Conservation (phyloP, 1,140 invertebrate genomes). For the Drosophila takahashii region DNA sequence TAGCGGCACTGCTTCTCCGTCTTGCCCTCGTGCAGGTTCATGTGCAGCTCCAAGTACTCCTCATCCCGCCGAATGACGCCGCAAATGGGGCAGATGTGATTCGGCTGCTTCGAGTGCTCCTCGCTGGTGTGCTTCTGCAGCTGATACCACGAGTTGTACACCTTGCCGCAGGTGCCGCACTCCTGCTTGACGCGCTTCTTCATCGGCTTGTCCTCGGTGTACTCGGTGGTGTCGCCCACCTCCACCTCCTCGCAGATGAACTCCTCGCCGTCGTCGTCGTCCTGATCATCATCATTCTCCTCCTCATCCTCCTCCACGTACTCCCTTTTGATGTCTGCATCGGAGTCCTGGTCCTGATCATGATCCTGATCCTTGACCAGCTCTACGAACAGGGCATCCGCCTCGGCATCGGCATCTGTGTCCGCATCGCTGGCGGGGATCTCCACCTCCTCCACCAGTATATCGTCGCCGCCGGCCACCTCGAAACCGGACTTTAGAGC, state of each 20-base stretch:
- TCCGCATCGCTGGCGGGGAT: conserved; percentile 15
- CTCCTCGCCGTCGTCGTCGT: conserved; percentile 46
- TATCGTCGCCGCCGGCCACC: conserved; percentile 38
- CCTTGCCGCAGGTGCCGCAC: conserved; percentile 58
- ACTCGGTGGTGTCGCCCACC: no score
- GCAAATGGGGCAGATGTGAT: conserved; percentile 69
- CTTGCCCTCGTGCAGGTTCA: conserved; percentile 81
- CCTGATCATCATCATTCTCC: conserved; percentile 40
- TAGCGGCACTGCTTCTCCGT: conserved; percentile 79
- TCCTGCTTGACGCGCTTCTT: conserved; percentile 59
- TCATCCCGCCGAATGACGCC: conserved; percentile 73
- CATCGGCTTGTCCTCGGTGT: conserved; percentile 26
- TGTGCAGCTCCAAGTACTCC: conserved; percentile 80
- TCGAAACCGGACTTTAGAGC: conserved; percentile 63
- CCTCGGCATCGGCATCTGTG: conserved; percentile 55
- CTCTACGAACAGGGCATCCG: conserved; percentile 65
- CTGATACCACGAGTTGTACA: conserved; percentile 67
- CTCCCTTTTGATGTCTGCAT: conserved; percentile 55
- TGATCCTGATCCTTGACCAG: conserved; percentile 64
- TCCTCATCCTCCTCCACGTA: conserved; percentile 43
- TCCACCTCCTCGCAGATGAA: conserved; percentile 57
- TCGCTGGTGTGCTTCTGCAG: conserved; percentile 74
- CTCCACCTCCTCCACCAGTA: conserved; percentile 46
- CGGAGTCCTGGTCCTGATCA: conserved; percentile 41
- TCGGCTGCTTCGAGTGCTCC: conserved; percentile 59